Percentiles rank a stretch among this genome's conserved stretches.
Evolutionary conservation across 2,797 vertebrate genomes (phyloP).

Genomic region (Rhinogobio ventralis): DNA sequence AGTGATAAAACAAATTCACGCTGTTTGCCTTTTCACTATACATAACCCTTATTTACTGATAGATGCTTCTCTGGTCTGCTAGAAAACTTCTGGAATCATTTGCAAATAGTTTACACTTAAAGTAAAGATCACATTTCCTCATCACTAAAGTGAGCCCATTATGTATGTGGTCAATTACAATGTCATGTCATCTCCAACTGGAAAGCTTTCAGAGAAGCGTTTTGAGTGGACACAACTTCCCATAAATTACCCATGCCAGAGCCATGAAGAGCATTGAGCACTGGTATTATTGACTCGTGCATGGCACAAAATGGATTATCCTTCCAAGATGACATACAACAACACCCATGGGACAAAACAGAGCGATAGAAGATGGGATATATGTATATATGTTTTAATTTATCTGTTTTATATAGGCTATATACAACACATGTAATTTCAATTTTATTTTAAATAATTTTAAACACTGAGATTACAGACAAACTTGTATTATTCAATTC

Average conservation of each 20-base stretch:
- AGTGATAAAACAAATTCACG: background rate
- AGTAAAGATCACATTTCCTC: conserved; percentile 31
- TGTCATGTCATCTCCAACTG: conserved; percentile 25
- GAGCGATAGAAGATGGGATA: background rate
- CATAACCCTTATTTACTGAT: background rate
- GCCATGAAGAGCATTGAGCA: background rate
- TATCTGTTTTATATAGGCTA: background rate
- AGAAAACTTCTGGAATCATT: conserved; percentile 8
- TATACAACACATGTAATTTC: background rate
- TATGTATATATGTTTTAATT: background rate
- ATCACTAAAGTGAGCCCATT: conserved; percentile 77
- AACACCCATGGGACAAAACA: background rate
- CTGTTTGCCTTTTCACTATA: background rate
- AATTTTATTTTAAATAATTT: background rate
- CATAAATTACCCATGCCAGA: conserved; percentile 43
- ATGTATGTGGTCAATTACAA: conserved; percentile 75
- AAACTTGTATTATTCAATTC: background rate
- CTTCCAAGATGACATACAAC: background rate
- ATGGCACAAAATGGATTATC: conserved; percentile 4
- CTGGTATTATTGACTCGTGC: conserved; percentile 19
- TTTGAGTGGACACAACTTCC: conserved; percentile 50
- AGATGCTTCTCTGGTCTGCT: no score
- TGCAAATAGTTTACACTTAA: conserved; percentile 35
- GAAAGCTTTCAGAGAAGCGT: conserved; percentile 51
- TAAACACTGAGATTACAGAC: background rate